phyloP scores from a whole-genome alignment of 2,888 invertebrate genomes.

The Therioaphis trifolii region DNA sequence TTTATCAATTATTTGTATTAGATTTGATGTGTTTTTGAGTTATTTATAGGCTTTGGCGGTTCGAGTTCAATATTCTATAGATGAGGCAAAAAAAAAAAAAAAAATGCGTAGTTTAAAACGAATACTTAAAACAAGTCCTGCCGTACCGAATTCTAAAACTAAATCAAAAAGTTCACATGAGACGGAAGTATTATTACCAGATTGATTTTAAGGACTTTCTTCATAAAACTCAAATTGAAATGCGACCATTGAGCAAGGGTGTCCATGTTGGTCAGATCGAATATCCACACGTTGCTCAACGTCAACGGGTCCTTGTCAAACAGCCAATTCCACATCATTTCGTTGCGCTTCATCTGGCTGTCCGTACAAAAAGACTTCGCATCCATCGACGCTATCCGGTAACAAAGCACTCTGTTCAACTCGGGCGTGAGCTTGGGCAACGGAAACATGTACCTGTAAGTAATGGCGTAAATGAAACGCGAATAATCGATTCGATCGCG shows the following conservation, averaged over 20 bases:
- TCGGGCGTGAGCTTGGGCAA: constrained; percentile 47
- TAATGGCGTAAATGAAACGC: too few species aligned
- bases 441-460: constrained; percentile 47
- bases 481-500: too few species aligned
- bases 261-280: constrained; percentile 44
- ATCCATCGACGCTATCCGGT: constrained; percentile 37
- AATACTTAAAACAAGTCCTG: too few species aligned
- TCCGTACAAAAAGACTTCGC: constrained; percentile 27
- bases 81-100: too few species aligned
- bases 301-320: constrained; percentile 39
- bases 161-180: too few species aligned
- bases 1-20: too few species aligned
- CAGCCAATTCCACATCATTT: constrained; percentile 55
- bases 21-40: too few species aligned
- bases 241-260: constrained; percentile 48
- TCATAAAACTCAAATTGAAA: constrained; percentile 51
- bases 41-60: too few species aligned
- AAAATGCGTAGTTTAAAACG: too few species aligned
- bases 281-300: constrained; percentile 38
- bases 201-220: constrained; percentile 51
- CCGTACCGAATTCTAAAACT: too few species aligned
- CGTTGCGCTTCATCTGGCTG: constrained; percentile 43
- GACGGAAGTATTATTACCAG: constrained; percentile 50
- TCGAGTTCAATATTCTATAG: too few species aligned
- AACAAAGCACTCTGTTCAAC: constrained; percentile 35